These are phyloP conservation scores for Hypena proboscidalis DNA, from an alignment of 2,888 invertebrate genomes.

Conservation along the genomic window DNA sequence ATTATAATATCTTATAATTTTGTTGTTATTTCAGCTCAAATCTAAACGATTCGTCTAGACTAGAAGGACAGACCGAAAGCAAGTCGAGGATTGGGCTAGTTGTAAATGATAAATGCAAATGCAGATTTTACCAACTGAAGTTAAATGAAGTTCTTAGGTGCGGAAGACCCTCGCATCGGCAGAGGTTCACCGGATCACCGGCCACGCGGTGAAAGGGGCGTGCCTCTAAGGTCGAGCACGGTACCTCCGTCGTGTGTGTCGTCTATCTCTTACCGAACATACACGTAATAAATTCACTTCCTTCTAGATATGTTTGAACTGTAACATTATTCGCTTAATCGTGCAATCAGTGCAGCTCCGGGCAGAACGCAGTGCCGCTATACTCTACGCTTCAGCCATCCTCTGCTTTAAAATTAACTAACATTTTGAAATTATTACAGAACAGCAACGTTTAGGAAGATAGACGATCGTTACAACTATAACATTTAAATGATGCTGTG, in stretches of 20 bases:
- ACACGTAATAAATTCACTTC: slow-evolving; percentile 66
- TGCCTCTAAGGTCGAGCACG: slow-evolving; percentile 11
- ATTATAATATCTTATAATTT: slow-evolving; percentile 48
- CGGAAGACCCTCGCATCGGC: too few species aligned
- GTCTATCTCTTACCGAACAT: slow-evolving; percentile 51
- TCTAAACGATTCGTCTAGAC: slow-evolving; percentile 42
- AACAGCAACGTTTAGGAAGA: slow-evolving; percentile 32
- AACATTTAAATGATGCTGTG: slow-evolving; percentile 37
- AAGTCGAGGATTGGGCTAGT: background rate
- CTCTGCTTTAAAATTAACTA: slow-evolving; percentile 45
- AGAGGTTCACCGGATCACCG: background rate
- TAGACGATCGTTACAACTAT: slow-evolving; percentile 37
- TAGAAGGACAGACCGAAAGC: slow-evolving; percentile 9
- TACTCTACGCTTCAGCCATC: slow-evolving; percentile 49
- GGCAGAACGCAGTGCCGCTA: too few species aligned
- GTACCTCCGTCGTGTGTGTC: slow-evolving; percentile 42
- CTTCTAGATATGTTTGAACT: slow-evolving; percentile 76
- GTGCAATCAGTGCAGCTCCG: too few species aligned
- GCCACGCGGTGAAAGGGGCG: slow-evolving; percentile 13
- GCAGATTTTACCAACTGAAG: too few species aligned
- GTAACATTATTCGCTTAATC: slow-evolving; percentile 65
- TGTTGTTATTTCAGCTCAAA: slow-evolving; percentile 41
- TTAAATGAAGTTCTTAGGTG: too few species aligned
- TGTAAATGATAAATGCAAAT: too few species aligned
- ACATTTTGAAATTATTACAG: slow-evolving; percentile 43